Evolutionary conservation across 2,888 invertebrate genomes (phyloP).

Genomic region (Stenodema calcarata): DNA sequence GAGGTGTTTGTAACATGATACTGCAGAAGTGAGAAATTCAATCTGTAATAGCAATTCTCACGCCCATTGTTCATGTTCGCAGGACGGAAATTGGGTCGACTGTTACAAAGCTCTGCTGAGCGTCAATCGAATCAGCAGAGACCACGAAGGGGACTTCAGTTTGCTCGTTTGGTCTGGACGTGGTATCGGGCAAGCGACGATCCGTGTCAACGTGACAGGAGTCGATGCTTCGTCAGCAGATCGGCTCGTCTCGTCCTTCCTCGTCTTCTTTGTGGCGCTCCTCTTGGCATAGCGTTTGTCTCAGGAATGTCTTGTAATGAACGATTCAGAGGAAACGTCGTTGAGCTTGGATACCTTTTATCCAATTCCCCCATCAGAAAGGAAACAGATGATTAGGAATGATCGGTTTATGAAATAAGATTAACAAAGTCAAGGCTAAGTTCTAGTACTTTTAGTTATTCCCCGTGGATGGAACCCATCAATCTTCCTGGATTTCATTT

Average conservation of each 20-base stretch:
- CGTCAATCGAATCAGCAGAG: constrained; percentile 66
- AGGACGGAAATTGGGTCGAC: constrained; percentile 67
- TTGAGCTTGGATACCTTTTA: too few relatives aligned
- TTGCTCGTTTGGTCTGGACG: constrained; percentile 70
- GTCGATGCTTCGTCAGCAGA: constrained; percentile 7
- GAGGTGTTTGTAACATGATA: too few relatives aligned
- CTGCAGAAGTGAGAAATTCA: too few relatives aligned
- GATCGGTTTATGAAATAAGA: too few relatives aligned
- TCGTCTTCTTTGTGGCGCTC: constrained; percentile 31
- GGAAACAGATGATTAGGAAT: too few relatives aligned
- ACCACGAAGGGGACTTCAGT: constrained; percentile 70
- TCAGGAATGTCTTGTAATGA: not conserved
- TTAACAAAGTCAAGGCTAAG: too few relatives aligned
- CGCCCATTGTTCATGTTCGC: constrained; percentile 56
- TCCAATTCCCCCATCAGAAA: too few relatives aligned
- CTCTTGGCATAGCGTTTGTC: not conserved
- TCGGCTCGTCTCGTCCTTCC: not conserved
- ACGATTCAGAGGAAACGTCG: not conserved
- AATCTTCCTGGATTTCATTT: too few relatives aligned
- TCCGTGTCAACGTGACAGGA: constrained; percentile 69
- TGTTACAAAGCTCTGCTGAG: constrained; percentile 69
- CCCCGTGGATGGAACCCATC: too few relatives aligned
- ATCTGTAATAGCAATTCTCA: too few relatives aligned
- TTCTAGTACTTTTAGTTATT: too few relatives aligned
- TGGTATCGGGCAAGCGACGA: constrained; percentile 70